Evolutionary conservation across 1,140 invertebrate genomes (phyloP), one percentile per base, ranked within the genome.

Genomic region (Trypoxylus dichotomus): DNA sequence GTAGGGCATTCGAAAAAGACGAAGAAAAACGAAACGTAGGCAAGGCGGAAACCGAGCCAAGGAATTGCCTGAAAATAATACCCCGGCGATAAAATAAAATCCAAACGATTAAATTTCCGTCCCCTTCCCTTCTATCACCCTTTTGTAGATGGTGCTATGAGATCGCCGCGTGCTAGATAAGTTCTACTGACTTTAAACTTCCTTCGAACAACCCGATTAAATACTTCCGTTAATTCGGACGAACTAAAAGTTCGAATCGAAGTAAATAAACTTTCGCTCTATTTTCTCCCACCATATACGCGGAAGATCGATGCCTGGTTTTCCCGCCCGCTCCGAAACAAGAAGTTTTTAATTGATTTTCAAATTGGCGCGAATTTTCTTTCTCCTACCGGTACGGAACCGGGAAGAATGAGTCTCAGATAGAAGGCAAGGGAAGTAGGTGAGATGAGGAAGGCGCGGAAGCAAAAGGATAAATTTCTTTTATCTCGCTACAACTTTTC

Each of bases 311-410:
- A 54, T 54, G 1, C n/a, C 47, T 5, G 15, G 7, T 8, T 8
- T 43, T 43, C 42, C 15, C 15, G 10, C 10, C 42, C 42, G 47
- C 1, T 54, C n/a, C 47, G 47, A 54, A 54, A 54, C 47, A 54
- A 54, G 47, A 54, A 54, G 47, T 54, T 54, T 54, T 54, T 54
- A 54, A 54, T 54, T 54, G 47, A 54, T 54, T 54, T 54, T 54
- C 47, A 54, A 54, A 54, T 54, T 19, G 47, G 47, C 19, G 19
- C 47, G 47, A 54, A 54, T 54, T 15, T n/a, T 54, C 47, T 19
- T 54, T 54, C 47, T n/a, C 19, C 15, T 19, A 54, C 15, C 15
- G 6, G 7, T n/a, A n/a, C 47, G 47, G 5, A 19, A 15, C 19
- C 32, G 5, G 2, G 32, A n/a, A n/a, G n/a, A n/a, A n/a, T n/a